Percentiles rank a stretch among this genome's conserved stretches.
Evolutionary conservation across 2,113 vertebrate genomes (phyloP).

Genomic region (Pseudonaja textilis): DNA sequence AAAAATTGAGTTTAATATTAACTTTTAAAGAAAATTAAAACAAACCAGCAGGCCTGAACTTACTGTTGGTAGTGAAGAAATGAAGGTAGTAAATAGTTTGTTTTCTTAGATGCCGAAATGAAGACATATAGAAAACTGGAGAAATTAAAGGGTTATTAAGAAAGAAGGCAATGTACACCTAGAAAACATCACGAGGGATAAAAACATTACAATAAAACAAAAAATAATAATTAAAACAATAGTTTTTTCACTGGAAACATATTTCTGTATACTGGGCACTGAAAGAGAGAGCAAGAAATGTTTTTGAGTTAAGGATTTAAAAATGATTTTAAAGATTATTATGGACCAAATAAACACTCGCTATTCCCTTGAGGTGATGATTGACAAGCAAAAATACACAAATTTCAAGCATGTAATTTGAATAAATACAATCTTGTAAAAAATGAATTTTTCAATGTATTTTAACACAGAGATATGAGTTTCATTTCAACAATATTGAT

Average conservation of each 20-base stretch:
- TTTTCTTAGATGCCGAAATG: background rate
- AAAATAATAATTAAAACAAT: background rate
- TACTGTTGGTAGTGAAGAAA: background rate
- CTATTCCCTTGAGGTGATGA: background rate
- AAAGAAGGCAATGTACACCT: background rate
- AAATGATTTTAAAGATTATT: background rate
- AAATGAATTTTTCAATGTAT: background rate
- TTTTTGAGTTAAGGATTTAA: background rate
- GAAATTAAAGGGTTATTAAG: background rate
- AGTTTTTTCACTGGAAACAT: background rate
- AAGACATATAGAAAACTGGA: background rate
- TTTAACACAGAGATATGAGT: background rate
- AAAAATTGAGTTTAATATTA: background rate
- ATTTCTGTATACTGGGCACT: background rate
- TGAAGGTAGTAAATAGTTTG: background rate
- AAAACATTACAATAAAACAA: background rate
- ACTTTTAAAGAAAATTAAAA: background rate
- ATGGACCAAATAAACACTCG: background rate
- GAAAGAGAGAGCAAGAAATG: background rate
- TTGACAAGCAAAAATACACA: background rate
- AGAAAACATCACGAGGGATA: background rate
- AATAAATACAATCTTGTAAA: background rate
- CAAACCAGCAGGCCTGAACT: background rate
- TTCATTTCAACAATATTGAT: background rate
- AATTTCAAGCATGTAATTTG: background rate